phyloP scores from a whole-genome alignment of 1,140 invertebrate species.

The Stratiolaelaps scimitus region DNA sequence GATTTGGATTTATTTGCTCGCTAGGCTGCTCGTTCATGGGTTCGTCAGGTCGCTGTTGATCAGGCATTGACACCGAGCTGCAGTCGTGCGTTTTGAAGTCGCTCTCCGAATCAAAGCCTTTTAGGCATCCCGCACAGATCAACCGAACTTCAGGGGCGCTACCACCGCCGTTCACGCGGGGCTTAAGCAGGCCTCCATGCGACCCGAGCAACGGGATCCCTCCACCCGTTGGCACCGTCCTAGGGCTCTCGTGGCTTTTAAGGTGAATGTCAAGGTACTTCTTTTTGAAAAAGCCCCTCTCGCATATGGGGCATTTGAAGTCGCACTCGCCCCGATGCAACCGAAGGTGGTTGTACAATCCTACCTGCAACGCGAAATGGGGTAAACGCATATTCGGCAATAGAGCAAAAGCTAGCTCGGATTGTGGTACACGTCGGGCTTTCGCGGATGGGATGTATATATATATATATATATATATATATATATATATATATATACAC shows the following conservation, averaged over 20 bases:
- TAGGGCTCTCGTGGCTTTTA: slow-evolving; percentile 33
- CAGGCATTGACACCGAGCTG: neutral
- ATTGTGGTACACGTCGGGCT: too few relatives aligned
- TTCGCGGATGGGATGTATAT: too few relatives aligned
- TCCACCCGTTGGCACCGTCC: slow-evolving; percentile 29
- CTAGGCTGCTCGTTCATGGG: neutral
- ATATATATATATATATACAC: too few relatives aligned
- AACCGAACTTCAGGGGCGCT: slow-evolving; percentile 30
- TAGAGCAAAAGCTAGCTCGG: too few relatives aligned
- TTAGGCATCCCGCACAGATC: slow-evolving; percentile 33
- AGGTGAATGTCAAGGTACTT: slow-evolving; percentile 35
- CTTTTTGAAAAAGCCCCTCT: slow-evolving; percentile 34
- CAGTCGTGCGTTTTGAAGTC: slow-evolving; percentile 33
- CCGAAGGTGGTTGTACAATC: slow-evolving; percentile 36
- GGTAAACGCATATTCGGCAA: too few relatives aligned
- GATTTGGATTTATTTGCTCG: slow-evolving; percentile 5
- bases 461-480: too few relatives aligned
- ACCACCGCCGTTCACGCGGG: too few relatives aligned
- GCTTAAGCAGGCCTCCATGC: neutral
- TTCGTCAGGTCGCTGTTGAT: neutral
- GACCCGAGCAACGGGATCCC: slow-evolving; percentile 18
- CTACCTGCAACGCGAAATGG: slow-evolving; percentile 23
- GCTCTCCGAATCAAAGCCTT: slow-evolving; percentile 34
- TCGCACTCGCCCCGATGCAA: slow-evolving; percentile 36
- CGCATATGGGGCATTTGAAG: slow-evolving; percentile 36